Evolutionary conservation across 2,113 vertebrate genomes (phyloP).

Genomic region (Aythya baeri): DNA sequence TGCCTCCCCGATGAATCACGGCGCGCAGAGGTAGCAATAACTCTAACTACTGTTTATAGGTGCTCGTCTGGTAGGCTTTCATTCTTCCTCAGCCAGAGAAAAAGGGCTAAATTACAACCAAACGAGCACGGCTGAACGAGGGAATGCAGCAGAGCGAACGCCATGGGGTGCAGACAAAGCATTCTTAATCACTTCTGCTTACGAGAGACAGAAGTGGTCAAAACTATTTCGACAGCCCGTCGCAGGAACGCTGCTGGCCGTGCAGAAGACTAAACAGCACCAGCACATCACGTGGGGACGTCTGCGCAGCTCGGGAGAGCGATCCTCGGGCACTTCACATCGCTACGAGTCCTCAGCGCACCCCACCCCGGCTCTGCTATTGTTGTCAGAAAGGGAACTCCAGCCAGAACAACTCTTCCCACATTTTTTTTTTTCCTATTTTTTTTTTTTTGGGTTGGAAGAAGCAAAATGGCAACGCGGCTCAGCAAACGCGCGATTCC

Average conservation of each 20-base stretch:
- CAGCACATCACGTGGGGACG: neutral
- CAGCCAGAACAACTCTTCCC: constrained; percentile 26
- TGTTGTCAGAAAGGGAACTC: constrained; percentile 59
- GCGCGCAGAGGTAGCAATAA: neutral
- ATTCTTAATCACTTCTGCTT: neutral
- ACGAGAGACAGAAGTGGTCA: neutral
- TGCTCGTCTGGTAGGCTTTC: neutral
- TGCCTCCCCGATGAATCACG: neutral
- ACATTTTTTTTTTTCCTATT: neutral
- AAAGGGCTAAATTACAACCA: neutral
- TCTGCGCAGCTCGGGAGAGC: neutral
- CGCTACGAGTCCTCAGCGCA: neutral
- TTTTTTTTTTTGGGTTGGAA: neutral
- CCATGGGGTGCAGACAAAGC: neutral
- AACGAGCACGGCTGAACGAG: accelerated
- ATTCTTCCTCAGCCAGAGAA: neutral
- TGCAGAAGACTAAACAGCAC: neutral
- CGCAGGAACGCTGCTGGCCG: neutral
- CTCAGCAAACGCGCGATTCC: neutral
- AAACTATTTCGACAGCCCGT: accelerated
- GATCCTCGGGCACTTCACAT: constrained; percentile 11
- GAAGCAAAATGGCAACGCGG: neutral
- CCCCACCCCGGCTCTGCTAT: constrained; percentile 38
- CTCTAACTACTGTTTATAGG: neutral
- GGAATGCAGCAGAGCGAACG: neutral